A percentile compares a stretch with the other conserved stretches of the same genome.
phyloP scores from a whole-genome alignment of 2,113 vertebrate species.

The Porphyrio hochstetteri region DNA sequence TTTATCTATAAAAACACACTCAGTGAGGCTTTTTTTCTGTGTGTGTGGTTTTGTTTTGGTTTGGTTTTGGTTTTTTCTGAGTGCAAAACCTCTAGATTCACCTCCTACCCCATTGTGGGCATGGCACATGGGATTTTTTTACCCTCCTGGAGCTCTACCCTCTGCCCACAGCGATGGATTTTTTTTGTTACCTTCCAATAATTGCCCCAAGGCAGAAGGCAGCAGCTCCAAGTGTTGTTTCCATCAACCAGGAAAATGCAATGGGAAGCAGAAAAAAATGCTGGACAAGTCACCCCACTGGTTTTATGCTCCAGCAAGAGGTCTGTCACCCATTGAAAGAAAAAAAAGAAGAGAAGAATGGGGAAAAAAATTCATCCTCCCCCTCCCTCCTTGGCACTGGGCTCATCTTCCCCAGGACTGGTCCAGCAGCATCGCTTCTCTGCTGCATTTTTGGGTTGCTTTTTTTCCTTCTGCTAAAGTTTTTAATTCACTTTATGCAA shows the following conservation, averaged over 20 bases:
- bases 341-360: background rate
- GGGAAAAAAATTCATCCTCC: background rate
- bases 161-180: background rate
- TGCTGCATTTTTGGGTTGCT: background rate
- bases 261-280: background rate
- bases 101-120: rapidly evolving
- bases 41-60: no score
- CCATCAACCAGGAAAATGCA: background rate
- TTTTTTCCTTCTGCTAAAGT: background rate
- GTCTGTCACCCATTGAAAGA: conserved; percentile 50
- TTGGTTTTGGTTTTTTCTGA: no score
- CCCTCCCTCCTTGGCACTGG: background rate
- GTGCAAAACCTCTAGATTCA: background rate
- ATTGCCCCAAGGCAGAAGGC: background rate
- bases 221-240: rapidly evolving
- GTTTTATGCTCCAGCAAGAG: conserved; percentile 32
- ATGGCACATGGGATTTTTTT: background rate
- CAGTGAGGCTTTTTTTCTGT: background rate
- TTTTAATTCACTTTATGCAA: background rate
- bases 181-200: background rate
- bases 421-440: background rate
- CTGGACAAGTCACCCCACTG: background rate
- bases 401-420: background rate
- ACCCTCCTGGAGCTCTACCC: background rate
- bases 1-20: background rate